Evolutionary conservation across 2,113 vertebrate species (phyloP).

Genomic region (Gasterosteus aculeatus): DNA sequence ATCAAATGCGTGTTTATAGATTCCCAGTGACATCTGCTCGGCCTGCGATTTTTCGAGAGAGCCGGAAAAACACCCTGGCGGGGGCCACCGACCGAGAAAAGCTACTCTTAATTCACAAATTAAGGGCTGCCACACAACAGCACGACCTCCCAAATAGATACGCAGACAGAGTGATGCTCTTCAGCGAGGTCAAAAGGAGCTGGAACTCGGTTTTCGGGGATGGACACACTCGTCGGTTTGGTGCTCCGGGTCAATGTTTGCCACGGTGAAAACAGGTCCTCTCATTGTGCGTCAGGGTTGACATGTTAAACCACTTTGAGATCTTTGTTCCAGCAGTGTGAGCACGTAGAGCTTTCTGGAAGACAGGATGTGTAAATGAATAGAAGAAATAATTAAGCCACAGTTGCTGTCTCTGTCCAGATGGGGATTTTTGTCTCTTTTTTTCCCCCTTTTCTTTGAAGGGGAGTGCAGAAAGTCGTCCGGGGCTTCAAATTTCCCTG

Average conservation of each 20-base stretch:
- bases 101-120: conserved; percentile 44
- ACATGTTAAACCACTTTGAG: not conserved
- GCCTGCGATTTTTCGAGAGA: conserved; percentile 64
- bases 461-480: conserved; percentile 71
- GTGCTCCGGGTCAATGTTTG: not conserved
- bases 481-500: conserved; percentile 70
- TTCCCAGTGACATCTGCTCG: conserved; percentile 71
- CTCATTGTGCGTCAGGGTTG: not conserved
- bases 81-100: conserved; percentile 26
- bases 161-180: conserved; percentile 27
- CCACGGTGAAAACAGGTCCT: not conserved
- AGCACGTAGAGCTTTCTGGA: conserved; percentile 4
- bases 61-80: conserved; percentile 44
- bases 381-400: conserved; percentile 44
- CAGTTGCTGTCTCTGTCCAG: conserved; percentile 30
- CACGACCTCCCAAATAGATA: conserved; percentile 58
- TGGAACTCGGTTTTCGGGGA: conserved; percentile 12
- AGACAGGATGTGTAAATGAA: conserved; percentile 23
- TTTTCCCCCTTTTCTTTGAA: conserved; percentile 30
- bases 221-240: not conserved
- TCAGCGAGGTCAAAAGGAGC: conserved; percentile 41
- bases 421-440: conserved; percentile 34
- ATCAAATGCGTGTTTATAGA: conserved; percentile 67
- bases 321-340: not conserved
- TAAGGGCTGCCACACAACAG: conserved; percentile 48